Evolutionary conservation across 2,888 invertebrate genomes (phyloP), one percentile per base, ranked within the genome.

Genomic region (Ditula angustiorana): DNA sequence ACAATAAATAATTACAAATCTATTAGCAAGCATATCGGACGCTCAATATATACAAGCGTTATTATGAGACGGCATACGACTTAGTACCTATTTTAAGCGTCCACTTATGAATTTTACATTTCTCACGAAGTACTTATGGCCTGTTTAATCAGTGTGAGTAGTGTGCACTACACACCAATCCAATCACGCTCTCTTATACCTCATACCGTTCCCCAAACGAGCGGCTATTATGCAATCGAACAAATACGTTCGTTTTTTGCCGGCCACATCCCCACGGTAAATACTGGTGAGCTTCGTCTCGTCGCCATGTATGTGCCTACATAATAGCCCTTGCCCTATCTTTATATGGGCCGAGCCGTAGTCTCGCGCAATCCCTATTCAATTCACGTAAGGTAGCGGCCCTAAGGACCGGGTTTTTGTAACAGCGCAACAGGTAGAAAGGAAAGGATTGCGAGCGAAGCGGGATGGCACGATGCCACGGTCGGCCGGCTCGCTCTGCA

Each of bases 361-460:
- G 86, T 80, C 87, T 88, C 87, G 85, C 85, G 89, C 89, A 83
- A 89, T 91, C 88, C 88, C 87, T 90, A 92, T 92, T 91, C 92
- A 90, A 85, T 87, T 83, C 92, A 92, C 92, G 92, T 90, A 90
- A 92, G 90, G 91, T 92, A 92, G 92, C 92, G 92, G 92, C 92
- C 89, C 88, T 86, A 87, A 86, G 92, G 90, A 92, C 86, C 91
- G 88, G 92, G 90, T 92, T 92, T 91, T 92, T 92, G 90, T 92
- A 88, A 90, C 90, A 88, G 87, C 87, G 90, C 91, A 90, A 92
- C 92, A 92, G 92, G 92, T 92, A 92, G 92, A 91, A 90, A 90
- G 87, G 90, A 91, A 92, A 92, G 92, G 92, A 92, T 92, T 92
- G 92, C 90, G 88, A 88, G 86, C 74, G 77, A 87, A 90, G 82